Evolutionary conservation across 2,113 vertebrate species (phyloP).

Genomic region (Sapayoa aenigma): DNA sequence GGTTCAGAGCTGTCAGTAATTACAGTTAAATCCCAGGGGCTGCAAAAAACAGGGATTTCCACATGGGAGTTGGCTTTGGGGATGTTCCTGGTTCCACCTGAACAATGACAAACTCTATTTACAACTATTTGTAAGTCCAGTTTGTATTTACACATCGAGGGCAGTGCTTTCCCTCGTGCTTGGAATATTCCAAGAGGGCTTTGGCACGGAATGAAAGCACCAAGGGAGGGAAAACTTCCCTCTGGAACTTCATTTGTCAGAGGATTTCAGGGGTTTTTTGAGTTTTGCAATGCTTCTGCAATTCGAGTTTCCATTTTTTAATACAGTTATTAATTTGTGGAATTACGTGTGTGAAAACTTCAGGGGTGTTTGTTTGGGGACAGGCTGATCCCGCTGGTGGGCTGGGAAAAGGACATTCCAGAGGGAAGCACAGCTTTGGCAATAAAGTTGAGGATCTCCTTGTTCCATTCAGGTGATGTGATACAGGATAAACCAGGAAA

Average conservation of each 20-base stretch:
- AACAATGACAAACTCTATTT: not conserved
- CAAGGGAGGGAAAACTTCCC: not conserved
- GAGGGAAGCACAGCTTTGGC: not conserved
- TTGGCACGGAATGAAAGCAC: not conserved
- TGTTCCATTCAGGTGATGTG: not conserved
- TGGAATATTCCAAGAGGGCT: not conserved
- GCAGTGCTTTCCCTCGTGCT: not conserved
- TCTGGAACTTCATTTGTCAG: not conserved
- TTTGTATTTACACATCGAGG: not conserved
- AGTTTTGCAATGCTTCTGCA: not conserved
- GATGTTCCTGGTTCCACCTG: not conserved
- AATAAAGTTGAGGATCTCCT: not conserved
- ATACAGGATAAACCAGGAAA: not conserved
- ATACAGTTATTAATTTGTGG: not conserved
- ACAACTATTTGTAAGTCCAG: not conserved
- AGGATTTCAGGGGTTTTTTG: not conserved
- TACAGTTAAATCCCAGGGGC: not conserved
- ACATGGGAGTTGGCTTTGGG: not conserved
- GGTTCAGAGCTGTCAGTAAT: not conserved
- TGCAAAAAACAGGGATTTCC: not conserved
- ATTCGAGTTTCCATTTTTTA: not conserved
- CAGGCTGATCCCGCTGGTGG: too few relatives aligned
- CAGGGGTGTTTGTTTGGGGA: rapidly evolving
- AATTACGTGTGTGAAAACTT: not conserved
- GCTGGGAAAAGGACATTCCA: not conserved